Conservation (phyloP, 64 coral and sea anemone species). For the Actinia equina region DNA sequence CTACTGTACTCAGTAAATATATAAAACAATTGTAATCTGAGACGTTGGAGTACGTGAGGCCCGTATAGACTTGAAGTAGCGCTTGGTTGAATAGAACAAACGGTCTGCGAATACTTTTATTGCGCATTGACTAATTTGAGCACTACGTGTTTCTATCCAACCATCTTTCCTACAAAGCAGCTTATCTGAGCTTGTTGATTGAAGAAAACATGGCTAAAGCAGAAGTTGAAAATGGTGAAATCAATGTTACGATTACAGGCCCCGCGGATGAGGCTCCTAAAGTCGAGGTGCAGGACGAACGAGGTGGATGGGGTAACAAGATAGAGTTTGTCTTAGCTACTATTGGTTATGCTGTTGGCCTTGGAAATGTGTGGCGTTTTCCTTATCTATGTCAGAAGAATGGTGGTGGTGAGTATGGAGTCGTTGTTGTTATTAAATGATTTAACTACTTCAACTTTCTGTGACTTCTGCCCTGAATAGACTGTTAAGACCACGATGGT, state of each 20-base stretch:
- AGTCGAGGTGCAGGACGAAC: conserved; percentile 75
- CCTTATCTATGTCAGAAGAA: conserved; percentile 95
- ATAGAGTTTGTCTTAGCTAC: conserved; percentile 93
- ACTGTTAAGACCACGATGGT: neutral
- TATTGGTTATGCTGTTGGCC: conserved; percentile 91
- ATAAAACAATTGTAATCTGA: neutral
- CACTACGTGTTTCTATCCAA: neutral
- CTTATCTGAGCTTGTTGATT: neutral
- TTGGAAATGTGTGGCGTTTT: conserved; percentile 99
- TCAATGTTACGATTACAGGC: neutral
- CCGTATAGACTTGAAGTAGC: no score
- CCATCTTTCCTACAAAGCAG: neutral
- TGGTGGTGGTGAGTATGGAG: conserved; percentile 68
- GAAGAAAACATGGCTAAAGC: neutral
- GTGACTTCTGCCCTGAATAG: neutral
- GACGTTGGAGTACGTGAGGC: neutral
- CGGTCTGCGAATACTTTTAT: neutral
- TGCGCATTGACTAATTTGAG: neutral
- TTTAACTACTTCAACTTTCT: neutral
- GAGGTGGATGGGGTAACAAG: conserved; percentile 98
- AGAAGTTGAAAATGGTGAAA: conserved; percentile 9
- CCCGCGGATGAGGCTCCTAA: neutral
- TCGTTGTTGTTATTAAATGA: neutral
- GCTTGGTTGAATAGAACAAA: no score
- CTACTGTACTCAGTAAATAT: neutral